Percentiles rank a stretch among this genome's conserved stretches.
Conservation (phyloP, 2,888 invertebrate species). For the Taenaris catops region DNA sequence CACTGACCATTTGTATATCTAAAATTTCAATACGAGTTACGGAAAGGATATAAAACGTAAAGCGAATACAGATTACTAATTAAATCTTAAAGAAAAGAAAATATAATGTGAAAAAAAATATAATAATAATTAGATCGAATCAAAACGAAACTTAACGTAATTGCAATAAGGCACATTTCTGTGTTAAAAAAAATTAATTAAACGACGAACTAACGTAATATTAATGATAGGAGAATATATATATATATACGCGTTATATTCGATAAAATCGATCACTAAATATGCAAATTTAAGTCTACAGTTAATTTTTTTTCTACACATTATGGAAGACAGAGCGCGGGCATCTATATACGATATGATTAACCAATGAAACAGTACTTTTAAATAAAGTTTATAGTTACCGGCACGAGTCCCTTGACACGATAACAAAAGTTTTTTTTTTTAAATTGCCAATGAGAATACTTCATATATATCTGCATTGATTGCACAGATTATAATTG, state of each 20-base stretch:
- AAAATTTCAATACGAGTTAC: not conserved
- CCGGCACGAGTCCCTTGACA: no score
- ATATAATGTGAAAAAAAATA: constrained; percentile 2
- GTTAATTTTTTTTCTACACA: not conserved
- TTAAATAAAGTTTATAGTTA: no score
- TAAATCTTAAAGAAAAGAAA: constrained; percentile 10
- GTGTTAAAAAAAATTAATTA: constrained; percentile 11
- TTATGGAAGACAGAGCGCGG: no score
- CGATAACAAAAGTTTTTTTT: no score
- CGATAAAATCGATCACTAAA: constrained; percentile 1
- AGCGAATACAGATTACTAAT: constrained; percentile 1
- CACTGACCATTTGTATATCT: constrained; percentile 4
- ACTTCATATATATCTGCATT: no score
- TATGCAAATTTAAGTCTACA: constrained; percentile 1
- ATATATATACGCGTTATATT: not conserved
- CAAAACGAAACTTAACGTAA: constrained; percentile 20
- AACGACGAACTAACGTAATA: constrained; percentile 6
- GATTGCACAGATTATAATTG: no score
- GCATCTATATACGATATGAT: no score
- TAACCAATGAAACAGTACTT: no score
- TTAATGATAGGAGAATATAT: no score
- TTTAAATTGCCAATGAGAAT: no score
- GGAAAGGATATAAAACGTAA: not conserved
- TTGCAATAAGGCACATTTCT: constrained; percentile 24
- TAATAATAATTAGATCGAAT: constrained; percentile 8